A percentile compares a stretch with the other conserved stretches of the same genome.
These are phyloP conservation scores for Maconellicoccus hirsutus DNA, from an alignment of 1,140 invertebrate genomes.

Conservation along the genomic window DNA sequence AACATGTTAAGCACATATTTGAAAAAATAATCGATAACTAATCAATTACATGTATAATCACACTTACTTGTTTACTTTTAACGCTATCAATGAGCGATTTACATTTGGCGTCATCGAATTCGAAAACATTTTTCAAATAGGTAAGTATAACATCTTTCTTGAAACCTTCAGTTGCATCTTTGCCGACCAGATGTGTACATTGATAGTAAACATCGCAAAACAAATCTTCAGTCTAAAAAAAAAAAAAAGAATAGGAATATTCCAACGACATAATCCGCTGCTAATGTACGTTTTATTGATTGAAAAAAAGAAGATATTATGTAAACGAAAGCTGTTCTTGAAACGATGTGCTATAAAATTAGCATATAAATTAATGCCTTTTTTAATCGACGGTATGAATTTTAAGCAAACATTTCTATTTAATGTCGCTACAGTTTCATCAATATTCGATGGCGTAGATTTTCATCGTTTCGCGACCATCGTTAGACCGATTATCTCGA, in stretches of 20 bases:
- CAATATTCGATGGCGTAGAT: too few species aligned
- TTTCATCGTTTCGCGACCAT: too few species aligned
- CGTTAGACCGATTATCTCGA: too few species aligned
- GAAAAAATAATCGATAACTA: neutral
- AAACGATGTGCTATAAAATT: too few species aligned
- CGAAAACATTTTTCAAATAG: neutral
- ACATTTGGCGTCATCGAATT: slow-evolving; percentile 11
- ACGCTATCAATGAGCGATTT: neutral
- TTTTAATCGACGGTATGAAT: too few species aligned
- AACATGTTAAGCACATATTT: neutral
- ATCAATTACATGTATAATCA: neutral
- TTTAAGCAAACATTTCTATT: too few species aligned
- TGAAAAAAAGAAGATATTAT: neutral
- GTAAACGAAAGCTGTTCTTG: neutral
- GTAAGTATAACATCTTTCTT: neutral
- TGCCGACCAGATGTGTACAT: neutral
- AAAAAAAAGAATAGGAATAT: neutral
- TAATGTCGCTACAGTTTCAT: too few species aligned
- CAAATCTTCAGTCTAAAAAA: slow-evolving; percentile 7
- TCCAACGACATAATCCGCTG: neutral
- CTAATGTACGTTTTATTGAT: too few species aligned
- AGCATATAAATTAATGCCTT: too few species aligned
- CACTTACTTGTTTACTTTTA: slow-evolving; percentile 14
- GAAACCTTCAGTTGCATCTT: neutral
- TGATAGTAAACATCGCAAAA: slow-evolving; percentile 17